Conservation (phyloP, 2,113 vertebrate genomes). For the Urocitellus parryii region DNA sequence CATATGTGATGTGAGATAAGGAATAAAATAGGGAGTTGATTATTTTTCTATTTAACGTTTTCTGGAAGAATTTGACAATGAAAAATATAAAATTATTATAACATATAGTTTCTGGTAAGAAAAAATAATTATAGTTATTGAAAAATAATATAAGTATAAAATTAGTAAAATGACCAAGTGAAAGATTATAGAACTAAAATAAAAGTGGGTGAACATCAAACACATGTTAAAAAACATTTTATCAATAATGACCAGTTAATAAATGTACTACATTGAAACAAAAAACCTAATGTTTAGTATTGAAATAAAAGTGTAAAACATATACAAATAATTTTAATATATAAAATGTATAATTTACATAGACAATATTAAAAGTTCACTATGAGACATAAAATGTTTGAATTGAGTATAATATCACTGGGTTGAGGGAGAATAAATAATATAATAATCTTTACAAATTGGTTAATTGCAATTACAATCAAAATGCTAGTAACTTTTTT, state of each 20-base stretch:
- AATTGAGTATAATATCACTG: not conserved
- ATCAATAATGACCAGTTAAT: not conserved
- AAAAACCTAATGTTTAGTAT: not conserved
- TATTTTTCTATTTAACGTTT: not conserved
- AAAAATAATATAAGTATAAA: not conserved
- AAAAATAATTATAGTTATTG: not conserved
- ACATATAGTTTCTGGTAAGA: not conserved
- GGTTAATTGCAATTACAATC: not conserved
- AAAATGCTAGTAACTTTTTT: not conserved
- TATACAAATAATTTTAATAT: not conserved
- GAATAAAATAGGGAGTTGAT: not conserved
- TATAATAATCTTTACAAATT: not conserved
- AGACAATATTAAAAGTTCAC: not conserved
- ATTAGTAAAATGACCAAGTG: constrained; percentile 39
- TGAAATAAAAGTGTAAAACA: not conserved
- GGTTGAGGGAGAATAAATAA: not conserved
- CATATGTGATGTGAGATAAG: not conserved
- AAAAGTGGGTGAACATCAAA: not conserved
- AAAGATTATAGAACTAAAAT: not conserved
- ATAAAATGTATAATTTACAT: not conserved
- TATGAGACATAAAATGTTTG: not conserved
- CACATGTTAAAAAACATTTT: not conserved
- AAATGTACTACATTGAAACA: not conserved
- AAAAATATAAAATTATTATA: not conserved
- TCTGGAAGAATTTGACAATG: not conserved